Evolutionary conservation across 2,888 invertebrate species (phyloP), one percentile per base, ranked within the genome.

Genomic region (Operophtera brumata): DNA sequence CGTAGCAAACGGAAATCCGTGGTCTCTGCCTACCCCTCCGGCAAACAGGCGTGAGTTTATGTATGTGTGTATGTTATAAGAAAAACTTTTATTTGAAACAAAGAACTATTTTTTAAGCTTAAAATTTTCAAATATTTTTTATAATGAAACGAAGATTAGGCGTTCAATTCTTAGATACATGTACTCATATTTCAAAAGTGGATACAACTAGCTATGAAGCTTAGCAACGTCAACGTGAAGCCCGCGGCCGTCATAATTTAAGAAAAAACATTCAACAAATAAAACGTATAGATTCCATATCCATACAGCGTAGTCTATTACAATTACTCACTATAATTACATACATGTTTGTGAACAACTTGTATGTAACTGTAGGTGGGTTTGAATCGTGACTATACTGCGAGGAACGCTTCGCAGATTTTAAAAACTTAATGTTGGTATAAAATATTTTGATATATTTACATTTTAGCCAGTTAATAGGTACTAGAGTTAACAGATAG

Each of bases 261-360:
- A 30, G 30, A 30, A 30, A 30, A 6, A 9, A 7, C 30, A 8
- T 30, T 30, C 30, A 30, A 30, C 30, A 30, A 30, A 30, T 30
- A 30, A 20, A 9, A 30, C 8, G 30, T 30, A 30, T 6, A 7
- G 9, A 30, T 2, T 30, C 30, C 20, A 20, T 30, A 30, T 8
- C 30, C 9, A 30, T 9, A 9, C 30, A 66, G 50, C 55, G 65
- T 59, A 65, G 68, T 69, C 66, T 62, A 69, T 69, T 69, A 66
- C 68, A 58, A 71, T 73, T 74, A 64, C 55, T 61, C 53, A 57
- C 49, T 62, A 61, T 77, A 77, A 80, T 79, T 78, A 77, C 61
- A 63, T 56, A 59, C 59, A 69, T 71, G 62, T 78, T 72, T 66
- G 71, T 70, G 75, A 76, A 75, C 69, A 69, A 69, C 67, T 66